phyloP scores from a whole-genome alignment of 2,888 invertebrate genomes.

The Drosophila cyrtoloma region DNA sequence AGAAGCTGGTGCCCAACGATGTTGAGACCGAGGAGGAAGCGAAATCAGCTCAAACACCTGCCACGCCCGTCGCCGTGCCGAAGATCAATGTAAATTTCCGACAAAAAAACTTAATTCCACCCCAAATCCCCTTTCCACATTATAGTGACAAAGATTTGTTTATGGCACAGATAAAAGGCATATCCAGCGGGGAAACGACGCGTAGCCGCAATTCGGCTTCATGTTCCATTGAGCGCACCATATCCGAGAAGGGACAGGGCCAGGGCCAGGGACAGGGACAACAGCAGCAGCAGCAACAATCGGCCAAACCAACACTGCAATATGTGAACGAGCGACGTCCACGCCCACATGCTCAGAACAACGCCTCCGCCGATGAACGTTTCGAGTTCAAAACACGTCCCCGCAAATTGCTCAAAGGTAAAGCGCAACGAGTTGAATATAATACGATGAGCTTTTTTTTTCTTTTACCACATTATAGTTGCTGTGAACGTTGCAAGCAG shows the following conservation, averaged over 20 bases:
- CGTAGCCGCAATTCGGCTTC: constrained; percentile 85
- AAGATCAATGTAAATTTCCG: constrained; percentile 56
- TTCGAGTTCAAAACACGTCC: constrained; percentile 85
- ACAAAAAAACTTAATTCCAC: constrained; percentile 1
- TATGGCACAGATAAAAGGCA: constrained; percentile 81
- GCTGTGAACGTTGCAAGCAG: constrained; percentile 56
- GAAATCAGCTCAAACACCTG: constrained; percentile 84
- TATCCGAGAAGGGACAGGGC: constrained; percentile 79
- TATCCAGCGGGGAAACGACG: constrained; percentile 85
- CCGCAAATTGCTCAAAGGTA: constrained; percentile 85
- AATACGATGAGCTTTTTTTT: constrained; percentile 4
- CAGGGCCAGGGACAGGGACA: constrained; percentile 6
- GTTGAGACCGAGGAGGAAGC: constrained; percentile 85
- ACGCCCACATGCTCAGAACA: constrained; percentile 75
- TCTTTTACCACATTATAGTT: constrained; percentile 46
- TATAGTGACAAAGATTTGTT: constrained; percentile 3
- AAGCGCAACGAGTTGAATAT: constrained; percentile 6
- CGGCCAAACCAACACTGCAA: constrained; percentile 81
- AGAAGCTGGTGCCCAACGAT: constrained; percentile 85
- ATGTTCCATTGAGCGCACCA: constrained; percentile 84
- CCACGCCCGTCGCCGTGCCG: constrained; percentile 83
- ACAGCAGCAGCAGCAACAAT: constrained; percentile 58
- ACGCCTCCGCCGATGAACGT: constrained; percentile 76
- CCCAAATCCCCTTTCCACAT: background rate
- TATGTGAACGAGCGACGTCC: constrained; percentile 84